Evolutionary conservation across 2,797 vertebrate species (phyloP).

Genomic region (Cynodonichthys magdalenae): DNA sequence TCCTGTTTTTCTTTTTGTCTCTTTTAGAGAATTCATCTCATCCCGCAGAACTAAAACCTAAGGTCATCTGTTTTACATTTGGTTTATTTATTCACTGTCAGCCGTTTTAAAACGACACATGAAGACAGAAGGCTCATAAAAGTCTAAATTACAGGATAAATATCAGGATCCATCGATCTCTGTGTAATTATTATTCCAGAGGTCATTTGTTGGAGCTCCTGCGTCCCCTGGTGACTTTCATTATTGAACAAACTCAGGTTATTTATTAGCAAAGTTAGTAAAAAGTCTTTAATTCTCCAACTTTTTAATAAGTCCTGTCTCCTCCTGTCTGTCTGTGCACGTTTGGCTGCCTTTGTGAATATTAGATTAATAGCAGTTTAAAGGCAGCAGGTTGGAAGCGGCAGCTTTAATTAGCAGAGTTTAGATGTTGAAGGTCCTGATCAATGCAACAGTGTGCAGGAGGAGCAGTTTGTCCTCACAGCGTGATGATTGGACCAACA

Average conservation of each 20-base stretch:
- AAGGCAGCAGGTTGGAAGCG: slow-evolving; percentile 48
- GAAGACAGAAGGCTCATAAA: slow-evolving; percentile 5
- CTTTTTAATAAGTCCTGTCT: slow-evolving; percentile 60
- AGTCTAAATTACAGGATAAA: slow-evolving; percentile 11
- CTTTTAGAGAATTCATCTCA: not conserved
- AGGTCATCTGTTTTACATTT: not conserved
- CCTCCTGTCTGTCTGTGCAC: slow-evolving; percentile 32
- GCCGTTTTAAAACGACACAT: not conserved
- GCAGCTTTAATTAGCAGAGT: slow-evolving; percentile 61
- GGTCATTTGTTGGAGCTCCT: slow-evolving; percentile 22
- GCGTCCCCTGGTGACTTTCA: not conserved
- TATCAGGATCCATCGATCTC: slow-evolving; percentile 25
- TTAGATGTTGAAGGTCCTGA: slow-evolving; percentile 45
- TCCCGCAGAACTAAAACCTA: not conserved
- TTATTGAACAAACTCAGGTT: slow-evolving; percentile 15
- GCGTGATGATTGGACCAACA: slow-evolving; percentile 19
- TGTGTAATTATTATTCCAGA: slow-evolving; percentile 16
- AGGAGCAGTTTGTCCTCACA: slow-evolving; percentile 24
- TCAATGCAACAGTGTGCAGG: slow-evolving; percentile 43
- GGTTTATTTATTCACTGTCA: slow-evolving; percentile 3
- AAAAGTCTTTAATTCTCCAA: slow-evolving; percentile 47
- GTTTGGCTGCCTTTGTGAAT: slow-evolving; percentile 62
- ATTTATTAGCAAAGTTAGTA: slow-evolving; percentile 47
- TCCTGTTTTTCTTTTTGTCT: no score
- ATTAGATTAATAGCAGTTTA: slow-evolving; percentile 66